Conservation (phyloP, 2,797 vertebrate genomes). For the Chloroceryle inda region DNA sequence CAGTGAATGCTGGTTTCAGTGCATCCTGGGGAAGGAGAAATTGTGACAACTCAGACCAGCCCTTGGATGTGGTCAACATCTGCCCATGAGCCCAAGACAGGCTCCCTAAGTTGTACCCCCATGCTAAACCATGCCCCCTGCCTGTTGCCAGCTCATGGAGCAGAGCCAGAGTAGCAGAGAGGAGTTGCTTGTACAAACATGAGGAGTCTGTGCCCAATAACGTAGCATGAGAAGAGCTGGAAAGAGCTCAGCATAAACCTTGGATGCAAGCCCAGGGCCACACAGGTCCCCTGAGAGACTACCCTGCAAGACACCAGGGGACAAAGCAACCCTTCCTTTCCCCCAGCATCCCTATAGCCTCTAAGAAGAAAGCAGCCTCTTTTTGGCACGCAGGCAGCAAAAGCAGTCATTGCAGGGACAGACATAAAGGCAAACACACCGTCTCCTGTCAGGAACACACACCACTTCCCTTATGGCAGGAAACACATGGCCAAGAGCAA, state of each 20-base stretch:
- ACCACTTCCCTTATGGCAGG: constrained; percentile 22
- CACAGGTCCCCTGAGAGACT: constrained; percentile 11
- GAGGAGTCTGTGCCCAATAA: neutral
- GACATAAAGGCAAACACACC: neutral
- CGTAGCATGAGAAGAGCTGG: neutral
- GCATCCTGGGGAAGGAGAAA: constrained; percentile 85
- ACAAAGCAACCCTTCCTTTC: neutral
- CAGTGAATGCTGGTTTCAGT: constrained; percentile 94
- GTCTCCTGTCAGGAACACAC: constrained; percentile 25
- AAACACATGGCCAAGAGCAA: neutral
- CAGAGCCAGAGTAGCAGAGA: neutral
- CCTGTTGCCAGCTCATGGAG: neutral
- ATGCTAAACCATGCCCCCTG: neutral
- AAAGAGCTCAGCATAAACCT: neutral
- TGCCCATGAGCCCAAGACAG: neutral
- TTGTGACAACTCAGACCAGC: constrained; percentile 11
- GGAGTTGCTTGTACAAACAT: neutral
- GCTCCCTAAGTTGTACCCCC: neutral
- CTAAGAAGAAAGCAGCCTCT: neutral
- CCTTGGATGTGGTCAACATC: neutral
- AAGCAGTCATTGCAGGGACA: neutral
- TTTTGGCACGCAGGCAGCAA: constrained; percentile 7
- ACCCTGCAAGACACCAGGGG: neutral
- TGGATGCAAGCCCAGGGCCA: constrained; percentile 31
- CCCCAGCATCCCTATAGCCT: neutral